Evolutionary conservation across 2,113 vertebrate species (phyloP).

Genomic region (Numenius arquata): DNA sequence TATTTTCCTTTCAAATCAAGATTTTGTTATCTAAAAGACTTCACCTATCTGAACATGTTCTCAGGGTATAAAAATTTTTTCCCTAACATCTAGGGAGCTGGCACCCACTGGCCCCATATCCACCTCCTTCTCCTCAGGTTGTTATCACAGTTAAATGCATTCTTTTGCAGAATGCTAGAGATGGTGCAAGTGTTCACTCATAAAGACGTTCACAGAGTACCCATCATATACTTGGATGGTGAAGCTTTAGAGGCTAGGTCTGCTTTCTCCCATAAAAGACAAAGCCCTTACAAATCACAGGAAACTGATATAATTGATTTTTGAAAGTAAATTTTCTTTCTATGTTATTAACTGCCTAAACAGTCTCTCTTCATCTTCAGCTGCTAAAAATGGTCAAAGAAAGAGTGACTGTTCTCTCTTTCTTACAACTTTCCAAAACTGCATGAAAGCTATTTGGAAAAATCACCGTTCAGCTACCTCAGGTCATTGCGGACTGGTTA

Average conservation of each 20-base stretch:
- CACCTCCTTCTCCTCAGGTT: neutral
- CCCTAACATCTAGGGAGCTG: neutral
- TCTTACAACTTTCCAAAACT: neutral
- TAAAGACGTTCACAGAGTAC: neutral
- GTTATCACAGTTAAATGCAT: neutral
- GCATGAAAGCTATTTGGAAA: neutral
- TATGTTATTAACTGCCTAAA: neutral
- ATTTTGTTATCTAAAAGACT: neutral
- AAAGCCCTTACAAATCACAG: neutral
- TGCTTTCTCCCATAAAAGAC: neutral
- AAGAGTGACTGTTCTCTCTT: neutral
- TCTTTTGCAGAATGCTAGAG: neutral
- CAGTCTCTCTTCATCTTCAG: neutral
- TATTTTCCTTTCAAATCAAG: neutral
- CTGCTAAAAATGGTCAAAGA: neutral
- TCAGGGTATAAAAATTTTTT: neutral
- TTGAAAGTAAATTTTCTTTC: neutral
- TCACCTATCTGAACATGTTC: neutral
- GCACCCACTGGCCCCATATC: neutral
- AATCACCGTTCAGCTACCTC: neutral
- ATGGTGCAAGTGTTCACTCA: neutral
- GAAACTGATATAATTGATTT: neutral
- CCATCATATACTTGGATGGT: no score
- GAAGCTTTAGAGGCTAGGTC: neutral
- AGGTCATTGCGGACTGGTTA: neutral